Conservation (phyloP, 1,140 invertebrate genomes). For the Drosophila pseudoananassae region DNA sequence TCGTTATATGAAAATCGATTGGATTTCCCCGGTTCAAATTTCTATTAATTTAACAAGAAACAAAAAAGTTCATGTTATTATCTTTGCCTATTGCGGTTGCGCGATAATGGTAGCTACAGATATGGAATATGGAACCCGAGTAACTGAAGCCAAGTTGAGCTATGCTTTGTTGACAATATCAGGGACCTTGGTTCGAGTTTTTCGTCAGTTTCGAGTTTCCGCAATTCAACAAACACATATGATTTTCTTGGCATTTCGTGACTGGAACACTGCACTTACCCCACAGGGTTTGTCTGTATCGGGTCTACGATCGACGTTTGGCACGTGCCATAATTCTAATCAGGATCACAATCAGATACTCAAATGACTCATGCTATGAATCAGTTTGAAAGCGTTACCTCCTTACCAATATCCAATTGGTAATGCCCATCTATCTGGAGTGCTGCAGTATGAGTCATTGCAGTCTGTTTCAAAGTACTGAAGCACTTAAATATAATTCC, state of each 20-base stretch:
- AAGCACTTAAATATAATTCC: background rate
- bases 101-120: constrained; percentile 26
- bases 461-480: background rate
- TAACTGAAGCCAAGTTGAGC: background rate
- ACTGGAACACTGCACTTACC: background rate
- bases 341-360: constrained; percentile 44
- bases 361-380: constrained; percentile 27
- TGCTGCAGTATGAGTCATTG: constrained; percentile 20
- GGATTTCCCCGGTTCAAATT: constrained; percentile 8
- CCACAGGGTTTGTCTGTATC: constrained; percentile 14
- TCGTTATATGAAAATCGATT: constrained; percentile 4
- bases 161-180: background rate
- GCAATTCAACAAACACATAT: background rate
- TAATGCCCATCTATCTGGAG: constrained; percentile 12
- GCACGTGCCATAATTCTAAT: constrained; percentile 31
- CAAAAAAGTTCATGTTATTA: constrained; percentile 21
- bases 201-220: background rate
- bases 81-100: constrained; percentile 7
- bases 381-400: constrained; percentile 3
- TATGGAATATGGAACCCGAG: constrained; percentile 39
- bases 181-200: constrained; percentile 7
- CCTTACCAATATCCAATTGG: constrained; percentile 10
- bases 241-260: background rate
- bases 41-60: constrained; percentile 11
- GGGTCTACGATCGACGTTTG: constrained; percentile 13